Percentiles rank a stretch among this genome's conserved stretches.
These are phyloP conservation scores for Sylvilagus bachmani DNA, from an alignment of 2,113 vertebrate species.

Conservation along the genomic window DNA sequence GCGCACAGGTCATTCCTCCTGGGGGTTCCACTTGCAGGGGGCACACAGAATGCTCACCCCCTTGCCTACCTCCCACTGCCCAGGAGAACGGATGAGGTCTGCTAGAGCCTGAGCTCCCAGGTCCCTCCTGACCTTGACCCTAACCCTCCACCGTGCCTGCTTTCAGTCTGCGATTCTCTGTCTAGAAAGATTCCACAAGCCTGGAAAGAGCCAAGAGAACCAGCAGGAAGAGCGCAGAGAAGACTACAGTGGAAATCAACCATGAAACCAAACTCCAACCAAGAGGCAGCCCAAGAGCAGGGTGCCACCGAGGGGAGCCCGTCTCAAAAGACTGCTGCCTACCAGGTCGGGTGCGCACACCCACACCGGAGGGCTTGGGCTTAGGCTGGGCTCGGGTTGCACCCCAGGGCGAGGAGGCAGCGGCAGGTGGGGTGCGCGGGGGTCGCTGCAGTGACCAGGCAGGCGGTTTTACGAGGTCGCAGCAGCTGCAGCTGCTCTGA, in stretches of 20 bases:
- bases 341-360: neutral
- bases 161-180: neutral
- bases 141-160: neutral
- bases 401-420: neutral
- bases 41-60: neutral
- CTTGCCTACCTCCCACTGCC: neutral
- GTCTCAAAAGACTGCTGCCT: neutral
- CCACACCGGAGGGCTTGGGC: neutral
- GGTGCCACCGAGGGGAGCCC: neutral
- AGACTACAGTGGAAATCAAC: neutral
- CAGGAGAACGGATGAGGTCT: neutral
- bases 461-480: neutral
- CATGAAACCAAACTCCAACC: neutral
- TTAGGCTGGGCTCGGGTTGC: neutral
- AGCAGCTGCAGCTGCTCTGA: neutral
- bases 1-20: neutral
- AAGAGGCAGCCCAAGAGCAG: neutral
- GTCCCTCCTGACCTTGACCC: neutral
- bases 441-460: neutral
- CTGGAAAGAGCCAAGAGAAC: neutral
- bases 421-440: accelerated
- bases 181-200: neutral
- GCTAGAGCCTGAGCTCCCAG: neutral
- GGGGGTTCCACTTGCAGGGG: neutral
- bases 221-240: neutral